A percentile compares a stretch with the other conserved stretches of the same genome.
Conservation (phyloP, 2,888 invertebrate species). For the Mylabris sibirica region DNA sequence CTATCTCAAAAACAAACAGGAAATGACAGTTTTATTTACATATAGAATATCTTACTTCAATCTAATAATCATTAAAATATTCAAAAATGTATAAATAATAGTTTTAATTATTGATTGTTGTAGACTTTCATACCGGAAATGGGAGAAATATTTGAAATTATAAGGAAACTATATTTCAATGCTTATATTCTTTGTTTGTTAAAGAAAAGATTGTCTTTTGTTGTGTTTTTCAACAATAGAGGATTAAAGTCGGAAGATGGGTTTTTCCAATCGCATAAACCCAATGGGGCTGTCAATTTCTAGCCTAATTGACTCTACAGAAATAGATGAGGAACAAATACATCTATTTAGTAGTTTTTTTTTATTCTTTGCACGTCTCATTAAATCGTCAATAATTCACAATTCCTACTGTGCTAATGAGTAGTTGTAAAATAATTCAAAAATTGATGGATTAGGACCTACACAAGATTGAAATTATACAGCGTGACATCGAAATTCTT, state of each 20-base stretch:
- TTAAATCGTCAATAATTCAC: not conserved
- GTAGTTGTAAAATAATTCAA: no score
- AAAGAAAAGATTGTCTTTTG: not conserved
- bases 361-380: not conserved
- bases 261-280: conserved; percentile 15
- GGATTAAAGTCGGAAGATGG: conserved; percentile 3
- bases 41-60: not conserved
- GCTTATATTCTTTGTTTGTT: not conserved
- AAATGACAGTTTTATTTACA: not conserved
- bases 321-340: not conserved
- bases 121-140: conserved; percentile 7
- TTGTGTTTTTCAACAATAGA: conserved; percentile 1
- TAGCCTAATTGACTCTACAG: not conserved
- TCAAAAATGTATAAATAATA: not conserved
- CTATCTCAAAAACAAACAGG: conserved; percentile 1
- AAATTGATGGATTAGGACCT: not conserved
- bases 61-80: not conserved
- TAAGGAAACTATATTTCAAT: not conserved
- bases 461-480: not conserved
- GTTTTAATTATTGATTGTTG: not conserved
- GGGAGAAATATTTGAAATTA: not conserved
- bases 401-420: not conserved
- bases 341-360: not conserved
- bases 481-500: not conserved
- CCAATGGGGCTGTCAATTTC: not conserved